Conservation (phyloP, 2,888 invertebrate genomes). For the Ectobius pallidus region DNA sequence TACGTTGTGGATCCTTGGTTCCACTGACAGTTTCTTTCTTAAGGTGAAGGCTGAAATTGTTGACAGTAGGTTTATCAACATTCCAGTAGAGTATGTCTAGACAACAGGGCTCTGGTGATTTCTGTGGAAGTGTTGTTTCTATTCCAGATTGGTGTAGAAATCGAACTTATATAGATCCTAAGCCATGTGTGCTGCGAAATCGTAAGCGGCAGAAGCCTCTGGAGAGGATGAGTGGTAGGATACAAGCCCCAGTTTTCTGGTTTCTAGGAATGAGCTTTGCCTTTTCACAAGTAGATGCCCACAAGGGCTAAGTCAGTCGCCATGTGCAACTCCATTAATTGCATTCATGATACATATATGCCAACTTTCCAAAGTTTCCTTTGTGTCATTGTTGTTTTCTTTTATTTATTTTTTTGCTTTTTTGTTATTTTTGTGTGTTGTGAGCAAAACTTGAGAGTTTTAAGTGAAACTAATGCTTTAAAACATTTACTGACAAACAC, state of each 20-base stretch:
- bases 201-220: constrained; percentile 33
- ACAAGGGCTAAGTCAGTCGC: not conserved
- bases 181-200: constrained; percentile 18
- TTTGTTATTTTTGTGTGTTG: no score
- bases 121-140: constrained; percentile 24
- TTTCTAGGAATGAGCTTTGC: constrained; percentile 1
- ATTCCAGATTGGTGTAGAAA: constrained; percentile 31
- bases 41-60: no score
- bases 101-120: not conserved
- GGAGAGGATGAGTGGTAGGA: constrained; percentile 30
- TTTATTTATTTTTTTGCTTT: no score
- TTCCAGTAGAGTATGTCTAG: no score
- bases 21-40: no score
- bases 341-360: not conserved
- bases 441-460: no score
- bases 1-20: no score
- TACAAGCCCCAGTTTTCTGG: not conserved
- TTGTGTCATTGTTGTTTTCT: no score
- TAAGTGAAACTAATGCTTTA: no score
- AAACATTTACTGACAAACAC: no score
- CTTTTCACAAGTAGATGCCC: not conserved
- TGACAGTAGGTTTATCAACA: no score
- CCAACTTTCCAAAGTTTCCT: not conserved
- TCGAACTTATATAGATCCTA: constrained; percentile 19
- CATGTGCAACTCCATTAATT: not conserved